These are phyloP conservation scores for Bombus fervidus DNA, from an alignment of 1,140 invertebrate genomes.

Conservation along the genomic window DNA sequence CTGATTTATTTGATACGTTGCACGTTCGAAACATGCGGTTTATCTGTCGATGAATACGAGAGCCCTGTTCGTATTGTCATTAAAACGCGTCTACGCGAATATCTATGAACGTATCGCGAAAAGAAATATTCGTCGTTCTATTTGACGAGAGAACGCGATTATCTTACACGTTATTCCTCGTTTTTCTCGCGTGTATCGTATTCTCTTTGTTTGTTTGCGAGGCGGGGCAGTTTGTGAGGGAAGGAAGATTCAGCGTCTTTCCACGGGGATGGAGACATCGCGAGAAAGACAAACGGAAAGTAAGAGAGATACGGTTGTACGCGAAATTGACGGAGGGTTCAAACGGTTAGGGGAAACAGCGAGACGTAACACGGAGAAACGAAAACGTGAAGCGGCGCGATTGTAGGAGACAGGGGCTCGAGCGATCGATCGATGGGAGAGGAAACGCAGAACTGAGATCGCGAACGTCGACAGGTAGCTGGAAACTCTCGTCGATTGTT, in stretches of 20 bases:
- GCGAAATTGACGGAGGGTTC: constrained; percentile 20
- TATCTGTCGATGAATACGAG: background rate
- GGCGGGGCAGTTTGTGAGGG: constrained; percentile 15
- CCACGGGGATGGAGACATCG: background rate
- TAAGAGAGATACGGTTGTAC: background rate
- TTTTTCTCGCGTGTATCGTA: constrained; percentile 20
- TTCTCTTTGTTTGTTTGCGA: constrained; percentile 13
- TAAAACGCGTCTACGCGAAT: background rate
- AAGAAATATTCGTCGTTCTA: background rate
- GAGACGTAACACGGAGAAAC: constrained; percentile 13
- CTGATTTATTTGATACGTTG: constrained; percentile 17
- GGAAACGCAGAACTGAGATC: constrained; percentile 57
- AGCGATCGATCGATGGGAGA: constrained; percentile 33
- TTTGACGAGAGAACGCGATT: background rate
- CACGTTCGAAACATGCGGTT: background rate
- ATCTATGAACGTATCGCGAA: background rate
- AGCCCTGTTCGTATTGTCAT: background rate
- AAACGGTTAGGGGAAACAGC: constrained; percentile 18
- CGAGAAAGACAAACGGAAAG: background rate
- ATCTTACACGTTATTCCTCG: constrained; percentile 51
- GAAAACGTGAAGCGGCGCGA: constrained; percentile 52
- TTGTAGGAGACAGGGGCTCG: constrained; percentile 52
- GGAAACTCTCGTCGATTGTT: constrained; percentile 5
- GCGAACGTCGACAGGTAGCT: constrained; percentile 54
- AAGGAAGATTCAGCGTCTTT: constrained; percentile 24